Evolutionary conservation across 1,140 invertebrate species (phyloP), one percentile per base, ranked within the genome.

Genomic region (Pogonognathellus flavescens): DNA sequence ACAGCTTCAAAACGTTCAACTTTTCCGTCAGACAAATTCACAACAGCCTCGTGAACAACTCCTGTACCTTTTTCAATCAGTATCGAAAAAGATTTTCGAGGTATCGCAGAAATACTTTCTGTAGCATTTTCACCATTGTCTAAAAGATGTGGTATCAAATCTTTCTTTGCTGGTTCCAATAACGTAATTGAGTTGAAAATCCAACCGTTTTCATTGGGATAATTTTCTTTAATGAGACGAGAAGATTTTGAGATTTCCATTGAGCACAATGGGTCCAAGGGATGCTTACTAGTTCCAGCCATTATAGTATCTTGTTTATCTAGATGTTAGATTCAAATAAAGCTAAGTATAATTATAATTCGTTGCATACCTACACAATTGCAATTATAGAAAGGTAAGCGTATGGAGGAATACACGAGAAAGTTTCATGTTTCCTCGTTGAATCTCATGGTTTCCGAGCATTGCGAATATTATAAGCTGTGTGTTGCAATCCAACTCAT

Each of bases 181-280:
- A 88, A 66, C 9, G 31, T 82, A 49, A 88, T 86, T 18, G 88
- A 87, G 59, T 88, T 88, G 82, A 88, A 88, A 60, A 88, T 88
- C 81, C 83, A 86, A 50, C 82, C 83, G n/a, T 81, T 49, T 14
- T 20, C 18, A 14, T 76, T 41, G 2, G 83, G 57, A 53, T 85
- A 53, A 20, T 82, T 60, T 16, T 76, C 49, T 25, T 18, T 25
- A 13, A 86, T 80, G 16, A 57, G 0, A 20, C 20, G 9, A 8
- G 80, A 80, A 20, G 72, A 16, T 49, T 66, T 53, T 16, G 82
- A 80, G 60, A 88, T 85, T 85, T 88, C 88, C 11, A n/a, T 66
- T 16, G 66, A 25, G 25, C 85, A 86, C 22, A 88, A 41, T 7
- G 86, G 83, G 59, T 88, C 88, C 50, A 88, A 83, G 16, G 88